phyloP scores from a whole-genome alignment of 2,888 invertebrate genomes.

The Lasioglossum leucozonium region DNA sequence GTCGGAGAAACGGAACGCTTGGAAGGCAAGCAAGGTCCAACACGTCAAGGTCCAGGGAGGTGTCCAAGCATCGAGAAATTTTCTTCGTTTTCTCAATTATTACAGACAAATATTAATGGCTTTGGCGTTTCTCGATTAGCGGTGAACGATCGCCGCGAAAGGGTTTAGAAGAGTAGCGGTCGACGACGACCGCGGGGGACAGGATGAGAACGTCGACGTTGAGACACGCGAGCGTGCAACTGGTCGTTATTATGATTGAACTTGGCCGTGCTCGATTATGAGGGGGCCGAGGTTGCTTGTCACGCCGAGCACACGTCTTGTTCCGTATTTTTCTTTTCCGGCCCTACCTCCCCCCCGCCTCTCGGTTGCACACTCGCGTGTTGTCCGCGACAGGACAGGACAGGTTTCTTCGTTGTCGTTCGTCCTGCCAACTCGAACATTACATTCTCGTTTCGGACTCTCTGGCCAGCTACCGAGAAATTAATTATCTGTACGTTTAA shows the following conservation, averaged over 20 bases:
- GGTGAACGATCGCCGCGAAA: no score
- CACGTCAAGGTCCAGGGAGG: slow-evolving; percentile 3
- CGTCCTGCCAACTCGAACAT: background rate
- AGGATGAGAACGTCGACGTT: background rate
- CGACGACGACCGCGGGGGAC: background rate
- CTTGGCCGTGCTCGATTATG: slow-evolving; percentile 22
- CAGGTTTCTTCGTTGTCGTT: slow-evolving; percentile 52
- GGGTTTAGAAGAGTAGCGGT: background rate
- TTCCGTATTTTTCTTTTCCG: slow-evolving; percentile 41
- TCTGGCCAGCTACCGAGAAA: background rate
- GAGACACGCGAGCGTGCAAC: background rate
- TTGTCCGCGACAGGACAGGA: slow-evolving; percentile 36
- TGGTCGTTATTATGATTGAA: slow-evolving; percentile 17
- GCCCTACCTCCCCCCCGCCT: no score
- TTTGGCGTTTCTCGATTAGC: background rate
- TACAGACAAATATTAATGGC: background rate
- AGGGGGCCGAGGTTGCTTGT: slow-evolving; percentile 7
- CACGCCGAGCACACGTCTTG: slow-evolving; percentile 30
- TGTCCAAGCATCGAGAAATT: background rate
- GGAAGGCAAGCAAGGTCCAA: background rate
- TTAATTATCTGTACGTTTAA: slow-evolving; percentile 3
- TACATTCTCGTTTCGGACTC: background rate
- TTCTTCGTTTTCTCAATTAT: background rate
- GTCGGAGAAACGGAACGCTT: background rate
- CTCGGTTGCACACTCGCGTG: slow-evolving; percentile 36